Evolutionary conservation across 2,113 vertebrate species (phyloP).

Genomic region (Mus spicilegus): DNA sequence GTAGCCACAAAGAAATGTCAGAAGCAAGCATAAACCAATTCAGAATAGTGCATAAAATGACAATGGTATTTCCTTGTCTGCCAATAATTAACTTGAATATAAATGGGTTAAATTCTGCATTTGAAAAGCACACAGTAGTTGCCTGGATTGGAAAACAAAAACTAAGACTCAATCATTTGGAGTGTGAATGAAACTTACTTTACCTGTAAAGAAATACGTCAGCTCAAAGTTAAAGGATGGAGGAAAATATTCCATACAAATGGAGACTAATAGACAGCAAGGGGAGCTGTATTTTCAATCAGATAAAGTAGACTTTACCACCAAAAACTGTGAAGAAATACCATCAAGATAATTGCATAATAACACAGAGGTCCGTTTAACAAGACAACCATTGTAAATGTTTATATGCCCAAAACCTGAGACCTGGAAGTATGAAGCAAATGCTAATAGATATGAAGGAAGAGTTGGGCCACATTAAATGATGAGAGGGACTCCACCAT

Average conservation of each 20-base stretch:
- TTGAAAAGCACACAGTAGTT: neutral
- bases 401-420: neutral
- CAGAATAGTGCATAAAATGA: neutral
- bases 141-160: neutral
- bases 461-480: neutral
- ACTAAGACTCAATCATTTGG: neutral
- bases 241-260: neutral
- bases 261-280: neutral
- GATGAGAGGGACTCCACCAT: neutral
- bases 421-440: neutral
- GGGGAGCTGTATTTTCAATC: neutral
- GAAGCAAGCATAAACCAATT: neutral
- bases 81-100: neutral
- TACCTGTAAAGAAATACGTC: neutral
- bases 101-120: neutral
- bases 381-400: neutral
- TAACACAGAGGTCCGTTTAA: neutral
- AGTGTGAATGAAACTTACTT: neutral
- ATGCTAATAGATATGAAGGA: neutral
- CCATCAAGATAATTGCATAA: neutral
- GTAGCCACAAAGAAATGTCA: neutral
- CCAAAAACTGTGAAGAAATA: neutral
- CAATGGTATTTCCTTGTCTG: neutral
- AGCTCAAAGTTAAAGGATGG: neutral
- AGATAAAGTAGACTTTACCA: neutral